phyloP scores from a whole-genome alignment of 2,888 invertebrate genomes.

The Drosophila leonis region DNA sequence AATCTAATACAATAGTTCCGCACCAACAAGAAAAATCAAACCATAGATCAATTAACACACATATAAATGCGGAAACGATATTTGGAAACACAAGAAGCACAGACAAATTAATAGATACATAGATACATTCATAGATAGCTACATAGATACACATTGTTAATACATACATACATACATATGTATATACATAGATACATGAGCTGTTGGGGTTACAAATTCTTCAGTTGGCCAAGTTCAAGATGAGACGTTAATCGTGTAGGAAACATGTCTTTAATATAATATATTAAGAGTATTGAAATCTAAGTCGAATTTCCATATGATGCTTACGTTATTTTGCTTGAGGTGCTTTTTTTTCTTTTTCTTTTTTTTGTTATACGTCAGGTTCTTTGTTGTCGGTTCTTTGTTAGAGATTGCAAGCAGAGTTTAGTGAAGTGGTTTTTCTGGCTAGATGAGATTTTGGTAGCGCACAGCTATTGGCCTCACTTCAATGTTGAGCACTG shows the following conservation, averaged over 20 bases:
- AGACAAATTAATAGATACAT: neutral
- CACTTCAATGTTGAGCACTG: slow-evolving; percentile 39
- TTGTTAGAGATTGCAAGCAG: slow-evolving; percentile 30
- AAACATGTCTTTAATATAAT: slow-evolving; percentile 32
- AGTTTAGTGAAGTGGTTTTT: slow-evolving; percentile 46
- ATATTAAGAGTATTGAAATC: slow-evolving; percentile 1
- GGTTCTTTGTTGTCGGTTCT: slow-evolving; percentile 44
- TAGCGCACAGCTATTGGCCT: slow-evolving; percentile 18
- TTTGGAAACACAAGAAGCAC: slow-evolving; percentile 20
- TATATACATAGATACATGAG: neutral
- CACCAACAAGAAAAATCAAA: slow-evolving; percentile 23
- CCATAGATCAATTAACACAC: slow-evolving; percentile 20
- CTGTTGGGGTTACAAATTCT: slow-evolving; percentile 18
- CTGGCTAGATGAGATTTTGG: slow-evolving; percentile 60
- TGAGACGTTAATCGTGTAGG: slow-evolving; percentile 43
- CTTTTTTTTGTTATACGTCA: slow-evolving; percentile 14
- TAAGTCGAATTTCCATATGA: slow-evolving; percentile 16
- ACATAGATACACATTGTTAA: neutral
- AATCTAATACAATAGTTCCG: slow-evolving; percentile 44
- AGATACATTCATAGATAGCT: neutral
- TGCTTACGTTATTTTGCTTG: slow-evolving; percentile 11
- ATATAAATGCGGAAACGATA: slow-evolving; percentile 61
- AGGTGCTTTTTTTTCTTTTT: neutral
- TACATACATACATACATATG: neutral
- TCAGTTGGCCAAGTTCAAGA: slow-evolving; percentile 59